Percentiles rank a stretch among this genome's conserved stretches.
Conservation (phyloP, 2,113 vertebrate genomes). For the Cariama cristata region DNA sequence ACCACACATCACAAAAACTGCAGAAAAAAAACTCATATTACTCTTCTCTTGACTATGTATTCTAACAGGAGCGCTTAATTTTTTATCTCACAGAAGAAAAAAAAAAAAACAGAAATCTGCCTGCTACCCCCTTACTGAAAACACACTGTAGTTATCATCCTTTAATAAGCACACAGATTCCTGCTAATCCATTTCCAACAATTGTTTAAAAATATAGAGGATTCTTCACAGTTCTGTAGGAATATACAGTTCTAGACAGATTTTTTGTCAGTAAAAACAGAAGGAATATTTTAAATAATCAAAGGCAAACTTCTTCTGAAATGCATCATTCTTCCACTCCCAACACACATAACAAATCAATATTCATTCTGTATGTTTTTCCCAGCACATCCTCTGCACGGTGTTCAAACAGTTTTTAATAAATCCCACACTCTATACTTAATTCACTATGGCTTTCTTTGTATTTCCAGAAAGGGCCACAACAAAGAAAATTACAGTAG, state of each 20-base stretch:
- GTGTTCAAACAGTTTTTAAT: conserved; percentile 3
- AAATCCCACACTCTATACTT: background rate
- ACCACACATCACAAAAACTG: background rate
- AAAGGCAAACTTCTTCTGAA: background rate
- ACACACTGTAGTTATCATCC: background rate
- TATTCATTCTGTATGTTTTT: background rate
- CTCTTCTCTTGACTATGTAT: background rate
- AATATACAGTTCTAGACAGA: background rate
- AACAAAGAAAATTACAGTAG: background rate
- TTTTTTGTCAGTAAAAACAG: background rate
- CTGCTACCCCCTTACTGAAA: background rate
- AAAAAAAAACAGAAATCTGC: background rate
- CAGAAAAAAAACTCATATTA: background rate
- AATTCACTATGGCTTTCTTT: background rate
- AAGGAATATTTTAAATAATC: background rate
- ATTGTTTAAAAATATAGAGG: background rate
- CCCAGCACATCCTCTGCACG: background rate
- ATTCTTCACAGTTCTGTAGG: background rate
- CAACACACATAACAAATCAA: background rate
- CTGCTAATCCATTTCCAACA: background rate
- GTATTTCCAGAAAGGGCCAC: background rate
- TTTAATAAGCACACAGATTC: background rate
- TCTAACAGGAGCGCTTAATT: background rate
- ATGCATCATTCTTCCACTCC: background rate
- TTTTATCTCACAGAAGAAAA: background rate